Evolutionary conservation across 1,140 invertebrate genomes (phyloP).

Genomic region (Drosophila ohnishii): DNA sequence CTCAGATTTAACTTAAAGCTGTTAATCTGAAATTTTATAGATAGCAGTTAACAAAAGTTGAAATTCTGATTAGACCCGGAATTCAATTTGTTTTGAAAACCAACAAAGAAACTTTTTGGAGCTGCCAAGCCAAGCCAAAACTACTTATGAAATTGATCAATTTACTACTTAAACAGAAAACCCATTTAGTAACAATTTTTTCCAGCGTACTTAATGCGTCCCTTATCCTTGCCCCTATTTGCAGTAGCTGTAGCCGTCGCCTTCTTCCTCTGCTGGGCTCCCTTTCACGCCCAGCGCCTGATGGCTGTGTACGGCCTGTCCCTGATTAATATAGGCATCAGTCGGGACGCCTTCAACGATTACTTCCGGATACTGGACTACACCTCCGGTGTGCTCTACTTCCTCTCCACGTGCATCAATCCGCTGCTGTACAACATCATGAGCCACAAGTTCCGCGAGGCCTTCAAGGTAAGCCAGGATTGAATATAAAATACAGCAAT

Average conservation of each 20-base stretch:
- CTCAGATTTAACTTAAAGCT: not conserved
- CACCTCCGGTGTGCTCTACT: constrained; percentile 88
- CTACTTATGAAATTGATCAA: too few species aligned
- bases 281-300: constrained; percentile 94
- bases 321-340: constrained; percentile 78
- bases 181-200: not conserved
- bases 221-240: constrained; percentile 48
- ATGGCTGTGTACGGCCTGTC: constrained; percentile 87
- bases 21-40: constrained; percentile 2
- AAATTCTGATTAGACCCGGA: not conserved
- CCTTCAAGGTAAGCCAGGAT: constrained; percentile 87
- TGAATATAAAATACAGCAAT: not conserved
- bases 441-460: constrained; percentile 93
- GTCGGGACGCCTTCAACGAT: constrained; percentile 84
- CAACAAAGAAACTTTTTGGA: not conserved
- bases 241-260: constrained; percentile 97
- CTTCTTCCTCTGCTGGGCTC: constrained; percentile 97
- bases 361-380: constrained; percentile 86
- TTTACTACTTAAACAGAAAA: not conserved
- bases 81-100: not conserved
- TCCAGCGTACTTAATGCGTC: constrained; percentile 27
- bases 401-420: constrained; percentile 90
- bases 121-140: not conserved
- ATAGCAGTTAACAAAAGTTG: not conserved
- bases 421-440: constrained; percentile 94